Base-by-base conservation (phyloP, 2,113 vertebrate genomes). In the Uropsilus gracilis region DNA sequence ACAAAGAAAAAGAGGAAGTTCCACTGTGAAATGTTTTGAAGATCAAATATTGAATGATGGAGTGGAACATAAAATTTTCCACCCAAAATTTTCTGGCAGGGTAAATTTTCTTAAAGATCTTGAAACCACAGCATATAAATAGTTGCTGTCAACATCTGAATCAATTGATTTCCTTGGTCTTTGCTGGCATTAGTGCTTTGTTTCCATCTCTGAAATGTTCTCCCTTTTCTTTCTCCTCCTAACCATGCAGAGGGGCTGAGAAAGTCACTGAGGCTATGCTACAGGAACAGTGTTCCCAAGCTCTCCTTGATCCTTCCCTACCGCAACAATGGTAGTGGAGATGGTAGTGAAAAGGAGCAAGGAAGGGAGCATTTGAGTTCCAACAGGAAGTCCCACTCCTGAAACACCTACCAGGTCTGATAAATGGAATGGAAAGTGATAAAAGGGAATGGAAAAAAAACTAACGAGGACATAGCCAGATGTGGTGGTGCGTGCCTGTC, bases 351-450 rank as follows among this genome's bases (percentile, higher is more conserved):
- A 1, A 11, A 11, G 1, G 55, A 14, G n/a, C 2, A 3, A 14
- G 30, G 2, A 16, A 32, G 28, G 39, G 16, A 46, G 11, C 32
- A 63, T 34, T 0, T 55, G 64, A 69, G 13, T 46, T 63, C 22
- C 42, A 81, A 6, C 18, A 89, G 61, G 39, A 90, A 22, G 8
- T 81, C 28, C 18, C 53, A 66, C 71, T 59, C 22, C n/a, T 1
- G 0, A 84, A 91, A 63, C 24, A 68, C 46, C n/a, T 37, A 55
- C 22, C 32, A 66, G 12, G 1, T 59, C 66, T 48, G 39, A 75
- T 42, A 94, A 71, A 90, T 66, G 22, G n/a, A 11, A 68, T 46
- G 88, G 78, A 76, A 57, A 18, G 9, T 66, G 14, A 37, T 66
- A 73, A 61, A 46, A 42, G 4, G 14, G 39, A 13, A 2, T 30